These are phyloP conservation scores for Polyommatus iphigenia DNA, from an alignment of 2,888 invertebrate genomes.

Conservation along the genomic window DNA sequence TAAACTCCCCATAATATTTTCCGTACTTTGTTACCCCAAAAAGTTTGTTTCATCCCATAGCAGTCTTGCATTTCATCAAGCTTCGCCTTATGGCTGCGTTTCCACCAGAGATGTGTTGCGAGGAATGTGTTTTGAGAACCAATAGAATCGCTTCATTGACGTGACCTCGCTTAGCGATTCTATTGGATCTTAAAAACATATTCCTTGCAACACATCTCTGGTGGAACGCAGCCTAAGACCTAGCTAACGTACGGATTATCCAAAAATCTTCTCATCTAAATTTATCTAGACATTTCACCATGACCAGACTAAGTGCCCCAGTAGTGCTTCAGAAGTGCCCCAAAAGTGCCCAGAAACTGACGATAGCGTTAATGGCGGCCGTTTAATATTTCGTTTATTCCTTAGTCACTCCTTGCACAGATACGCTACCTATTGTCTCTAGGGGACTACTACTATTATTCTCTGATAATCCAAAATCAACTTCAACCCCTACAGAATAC, in stretches of 20 bases:
- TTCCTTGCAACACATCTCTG: too few species aligned
- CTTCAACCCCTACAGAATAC: background rate
- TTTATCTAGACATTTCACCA: background rate
- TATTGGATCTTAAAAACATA: too few species aligned
- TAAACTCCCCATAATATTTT: too few species aligned
- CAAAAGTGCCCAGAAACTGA: background rate
- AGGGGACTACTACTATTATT: conserved; percentile 50
- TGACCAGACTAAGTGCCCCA: background rate
- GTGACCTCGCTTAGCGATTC: too few species aligned
- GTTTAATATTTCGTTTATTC: conserved; percentile 70
- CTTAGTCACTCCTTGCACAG: conserved; percentile 72
- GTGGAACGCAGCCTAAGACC: too few species aligned
- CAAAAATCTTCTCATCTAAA: background rate
- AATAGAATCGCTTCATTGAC: too few species aligned
- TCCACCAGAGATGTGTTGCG: too few species aligned
- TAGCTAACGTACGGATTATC: background rate
- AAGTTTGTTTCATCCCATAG: background rate
- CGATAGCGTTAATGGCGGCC: conserved; percentile 45
- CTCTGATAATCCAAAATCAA: background rate
- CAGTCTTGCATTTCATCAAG: background rate
- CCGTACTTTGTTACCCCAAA: too few species aligned
- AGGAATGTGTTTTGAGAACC: too few species aligned
- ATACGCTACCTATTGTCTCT: conserved; percentile 74
- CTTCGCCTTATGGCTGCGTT: too few species aligned
- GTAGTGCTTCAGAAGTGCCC: background rate